Base-by-base conservation (phyloP, 92 coral and sea anemone genomes). In the Porites evermanni region DNA sequence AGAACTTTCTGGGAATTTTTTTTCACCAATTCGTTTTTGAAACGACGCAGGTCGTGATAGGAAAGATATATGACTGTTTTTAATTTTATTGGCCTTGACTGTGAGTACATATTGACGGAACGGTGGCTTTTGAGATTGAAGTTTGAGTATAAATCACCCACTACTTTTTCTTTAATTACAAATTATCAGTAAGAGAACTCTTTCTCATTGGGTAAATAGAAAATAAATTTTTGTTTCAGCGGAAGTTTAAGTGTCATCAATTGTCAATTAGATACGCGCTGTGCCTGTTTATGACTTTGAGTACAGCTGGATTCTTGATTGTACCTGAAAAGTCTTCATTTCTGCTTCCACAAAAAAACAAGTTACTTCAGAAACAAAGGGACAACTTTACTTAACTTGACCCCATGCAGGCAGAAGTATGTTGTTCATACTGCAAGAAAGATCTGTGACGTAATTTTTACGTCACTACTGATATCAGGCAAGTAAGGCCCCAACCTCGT, bases 221-320 rank as follows among this genome's bases (percentile, higher is more conserved):
- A 70, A 8, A 3, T 21, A 10, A 70, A 58, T 59, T 61, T n/a
- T 19, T 58, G 51, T 29, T 72, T 32, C 16, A 11, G 59, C 26
- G 70, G 70, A 61, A 4, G 38, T 13, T 72, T 12, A 81, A 70
- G 38, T 81, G 59, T n/a, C 44, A 6, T 21, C 71, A 58, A 81
- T 71, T 58, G 86, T 58, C 69, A 10, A 17, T 51, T 26, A 54
- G 12, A 8, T 67, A 12, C 47, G 54, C 56, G 65, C 53, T 70
- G 60, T 17, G 23, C 4, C 32, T 19, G 1, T 71, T 58, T 2
- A 56, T 54, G 60, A 20, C 12, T 59, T 14, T 58, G 56, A 63
- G 5, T 38, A 38, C 47, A 38, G 47, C 47, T 38, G 47, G 4
- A 38, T 4, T 38, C 47, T 4, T 38, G 47, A 38, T 38, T 38